Evolutionary conservation across 2,113 vertebrate species (phyloP), one percentile per base, ranked within the genome.

Genomic region (Coregonus clupeaformis): DNA sequence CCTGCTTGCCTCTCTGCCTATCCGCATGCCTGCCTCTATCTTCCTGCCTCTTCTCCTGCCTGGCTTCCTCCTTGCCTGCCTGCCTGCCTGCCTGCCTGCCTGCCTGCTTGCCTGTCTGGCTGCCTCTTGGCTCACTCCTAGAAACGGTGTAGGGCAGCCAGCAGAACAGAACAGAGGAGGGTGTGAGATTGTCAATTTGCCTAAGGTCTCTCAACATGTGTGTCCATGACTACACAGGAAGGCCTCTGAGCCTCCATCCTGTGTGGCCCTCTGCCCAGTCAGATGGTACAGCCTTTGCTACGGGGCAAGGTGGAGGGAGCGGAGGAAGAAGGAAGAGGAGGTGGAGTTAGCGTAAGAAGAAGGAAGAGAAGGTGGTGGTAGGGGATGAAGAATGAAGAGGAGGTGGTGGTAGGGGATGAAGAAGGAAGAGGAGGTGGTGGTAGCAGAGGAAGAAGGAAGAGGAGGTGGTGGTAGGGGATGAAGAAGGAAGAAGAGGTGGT

Each of bases 161-260:
- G 9, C 9, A 42, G 36, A 74, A 70, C 68, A 20, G 67, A 36
- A 4, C 67, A 22, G 6, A 1, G 4, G 5, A 32, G 16, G 30
- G 84, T 85, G 83, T 84, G 82, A 87, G 78, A 84, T 88, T 81
- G 78, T 74, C 79, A 79, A 76, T 85, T 86, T 86, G 83, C 87
- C 85, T 86, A 85, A 72, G 83, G 11, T 71, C 32, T 24, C 20
- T 72, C 5, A 1, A 11, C 6, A 47, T 69, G 22, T 42, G 36
- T 79, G 55, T 87, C 80, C 84, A 89, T 90, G n/a, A 65, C 49
- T 84, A 86, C 2, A 66, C 80, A 75, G 74, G 63, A 86, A 85
- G 85, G 82, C 65, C 81, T 79, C 77, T 67, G 71, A 81, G 78
- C 79, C 69, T 49, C 25, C 24, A 69, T 72, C 79, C 74, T 80